phyloP scores from a whole-genome alignment of 2,113 vertebrate genomes.

The Procavia capensis region DNA sequence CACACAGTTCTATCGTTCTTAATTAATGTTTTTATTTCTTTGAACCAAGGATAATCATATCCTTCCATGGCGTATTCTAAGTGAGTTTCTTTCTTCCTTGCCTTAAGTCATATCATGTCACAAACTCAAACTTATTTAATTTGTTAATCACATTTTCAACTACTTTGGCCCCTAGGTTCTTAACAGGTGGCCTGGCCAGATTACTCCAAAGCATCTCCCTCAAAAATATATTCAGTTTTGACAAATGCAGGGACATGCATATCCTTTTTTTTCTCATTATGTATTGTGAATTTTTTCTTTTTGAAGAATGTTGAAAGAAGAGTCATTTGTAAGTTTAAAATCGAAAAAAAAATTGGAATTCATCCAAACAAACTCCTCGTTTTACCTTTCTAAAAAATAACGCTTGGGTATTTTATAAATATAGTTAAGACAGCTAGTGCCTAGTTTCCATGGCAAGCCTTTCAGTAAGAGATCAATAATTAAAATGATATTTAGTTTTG shows the following conservation, averaged over 20 bases:
- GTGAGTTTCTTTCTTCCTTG: neutral
- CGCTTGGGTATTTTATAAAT: neutral
- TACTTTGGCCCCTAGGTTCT: neutral
- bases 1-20: neutral
- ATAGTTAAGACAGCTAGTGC: constrained; percentile 2
- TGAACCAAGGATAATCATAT: neutral
- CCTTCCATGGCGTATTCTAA: neutral
- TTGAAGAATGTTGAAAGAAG: neutral
- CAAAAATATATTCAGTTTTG: neutral
- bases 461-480: neutral
- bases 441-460: neutral
- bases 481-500: constrained; percentile 18
- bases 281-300: neutral
- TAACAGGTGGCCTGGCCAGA: neutral
- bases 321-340: neutral
- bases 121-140: neutral
- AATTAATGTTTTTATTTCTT: neutral
- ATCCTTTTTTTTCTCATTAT: neutral
- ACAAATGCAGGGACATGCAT: neutral
- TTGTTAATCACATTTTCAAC: constrained; percentile 34
- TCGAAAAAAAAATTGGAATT: constrained; percentile 28
- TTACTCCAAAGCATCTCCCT: neutral
- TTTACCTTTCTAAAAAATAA: neutral
- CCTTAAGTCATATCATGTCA: neutral
- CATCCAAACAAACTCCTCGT: neutral